A percentile compares a stretch with the other conserved stretches of the same genome.
These are phyloP conservation scores for Stylophora pistillata DNA, from an alignment of 64 coral and sea anemone species.

Conservation along the genomic window DNA sequence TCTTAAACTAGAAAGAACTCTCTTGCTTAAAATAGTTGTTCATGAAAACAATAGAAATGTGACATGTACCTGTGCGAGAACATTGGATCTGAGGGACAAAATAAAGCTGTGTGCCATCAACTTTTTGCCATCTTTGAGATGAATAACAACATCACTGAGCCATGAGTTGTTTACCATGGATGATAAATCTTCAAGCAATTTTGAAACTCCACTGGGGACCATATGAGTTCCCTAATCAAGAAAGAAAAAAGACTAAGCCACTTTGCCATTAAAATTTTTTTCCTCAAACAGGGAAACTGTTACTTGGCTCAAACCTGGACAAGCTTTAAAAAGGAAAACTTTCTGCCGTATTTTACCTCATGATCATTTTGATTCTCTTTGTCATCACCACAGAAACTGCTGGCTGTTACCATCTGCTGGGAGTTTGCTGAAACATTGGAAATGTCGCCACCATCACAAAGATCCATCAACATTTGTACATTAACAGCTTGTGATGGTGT, in stretches of 20 bases:
- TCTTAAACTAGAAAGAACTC: not conserved
- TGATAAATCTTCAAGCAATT: constrained; percentile 70
- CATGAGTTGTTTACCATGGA: constrained; percentile 79
- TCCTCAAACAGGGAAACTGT: too few relatives aligned
- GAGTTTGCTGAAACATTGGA: constrained; percentile 3
- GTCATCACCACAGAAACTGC: constrained; percentile 25
- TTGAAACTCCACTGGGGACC: not conserved
- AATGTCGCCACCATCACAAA: constrained; percentile 37
- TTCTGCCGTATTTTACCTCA: not conserved
- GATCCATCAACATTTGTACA: constrained; percentile 78
- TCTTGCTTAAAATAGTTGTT: not conserved
- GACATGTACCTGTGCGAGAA: constrained; percentile 65
- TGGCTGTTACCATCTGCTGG: constrained; percentile 10
- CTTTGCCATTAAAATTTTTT: too few relatives aligned
- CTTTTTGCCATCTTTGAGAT: constrained; percentile 50
- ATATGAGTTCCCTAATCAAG: not conserved
- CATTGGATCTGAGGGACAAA: constrained; percentile 69
- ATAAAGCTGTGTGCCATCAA: constrained; percentile 84
- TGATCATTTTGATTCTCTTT: not conserved
- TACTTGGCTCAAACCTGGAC: too few relatives aligned
- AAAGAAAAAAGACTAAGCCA: not conserved
- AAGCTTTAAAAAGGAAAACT: too few relatives aligned
- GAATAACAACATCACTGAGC: constrained; percentile 82
- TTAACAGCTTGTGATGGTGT: constrained; percentile 75
- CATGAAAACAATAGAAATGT: not conserved